Conservation (phyloP, 2,113 vertebrate genomes). For the Gasterosteus aculeatus region DNA sequence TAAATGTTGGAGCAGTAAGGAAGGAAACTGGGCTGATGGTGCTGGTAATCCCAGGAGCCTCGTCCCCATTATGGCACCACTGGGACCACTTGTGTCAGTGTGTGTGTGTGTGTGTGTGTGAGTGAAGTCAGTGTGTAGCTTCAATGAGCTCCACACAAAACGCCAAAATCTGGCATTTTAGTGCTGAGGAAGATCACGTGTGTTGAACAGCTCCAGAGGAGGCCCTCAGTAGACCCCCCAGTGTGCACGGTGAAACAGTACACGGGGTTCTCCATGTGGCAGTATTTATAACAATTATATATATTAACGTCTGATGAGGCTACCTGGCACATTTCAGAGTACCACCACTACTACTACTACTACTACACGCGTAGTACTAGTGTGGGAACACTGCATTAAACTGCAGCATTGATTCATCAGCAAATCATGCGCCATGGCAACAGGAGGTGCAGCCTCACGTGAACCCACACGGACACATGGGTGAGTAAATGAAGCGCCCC, state of each 20-base stretch:
- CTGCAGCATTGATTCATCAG: not conserved
- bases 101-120: too few relatives aligned
- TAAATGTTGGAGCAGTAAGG: not conserved
- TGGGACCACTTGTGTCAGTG: not conserved
- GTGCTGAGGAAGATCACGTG: too few relatives aligned
- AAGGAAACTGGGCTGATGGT: conserved; percentile 63
- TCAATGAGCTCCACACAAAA: not conserved
- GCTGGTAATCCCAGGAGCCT: conserved; percentile 57
- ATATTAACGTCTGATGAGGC: too few relatives aligned
- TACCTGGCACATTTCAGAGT: too few relatives aligned
- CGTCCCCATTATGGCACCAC: conserved; percentile 58
- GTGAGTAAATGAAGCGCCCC: not conserved
- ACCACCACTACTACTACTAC: too few relatives aligned
- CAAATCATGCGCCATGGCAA: not conserved
- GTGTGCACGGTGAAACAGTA: not conserved
- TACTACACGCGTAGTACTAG: too few relatives aligned
- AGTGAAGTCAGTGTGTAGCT: too few relatives aligned
- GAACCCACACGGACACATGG: not conserved
- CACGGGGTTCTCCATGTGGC: too few relatives aligned
- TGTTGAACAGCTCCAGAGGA: too few relatives aligned
- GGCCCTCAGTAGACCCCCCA: too few relatives aligned
- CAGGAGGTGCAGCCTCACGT: not conserved
- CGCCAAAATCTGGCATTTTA: not conserved
- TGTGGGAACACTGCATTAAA: too few relatives aligned
- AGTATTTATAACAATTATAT: not conserved